These are phyloP conservation scores for Falco novaeseelandiae DNA, from an alignment of 2,797 vertebrate genomes.

Conservation along the genomic window DNA sequence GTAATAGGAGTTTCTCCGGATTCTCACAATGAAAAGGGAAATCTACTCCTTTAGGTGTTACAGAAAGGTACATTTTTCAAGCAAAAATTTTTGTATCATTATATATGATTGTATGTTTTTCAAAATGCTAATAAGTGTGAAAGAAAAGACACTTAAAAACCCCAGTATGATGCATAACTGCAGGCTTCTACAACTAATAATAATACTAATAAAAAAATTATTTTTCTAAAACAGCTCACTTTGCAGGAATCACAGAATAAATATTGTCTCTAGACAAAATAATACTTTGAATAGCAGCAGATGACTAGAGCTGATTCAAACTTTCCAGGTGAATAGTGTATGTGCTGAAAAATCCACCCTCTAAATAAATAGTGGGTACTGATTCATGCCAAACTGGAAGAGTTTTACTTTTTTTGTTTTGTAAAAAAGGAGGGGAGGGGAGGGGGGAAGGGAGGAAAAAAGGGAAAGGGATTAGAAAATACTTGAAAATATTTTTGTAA, in stretches of 20 bases:
- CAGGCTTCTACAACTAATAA: background rate
- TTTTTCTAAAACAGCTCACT: background rate
- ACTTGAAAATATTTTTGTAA: background rate
- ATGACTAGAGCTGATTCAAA: background rate
- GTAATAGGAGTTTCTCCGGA: background rate
- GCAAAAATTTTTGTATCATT: background rate
- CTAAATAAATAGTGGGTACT: conserved; percentile 2
- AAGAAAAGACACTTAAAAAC: background rate
- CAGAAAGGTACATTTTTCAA: background rate
- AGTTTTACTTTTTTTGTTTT: background rate
- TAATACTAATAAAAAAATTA: background rate
- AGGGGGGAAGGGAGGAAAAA: background rate
- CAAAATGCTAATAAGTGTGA: background rate
- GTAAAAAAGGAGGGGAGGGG: background rate
- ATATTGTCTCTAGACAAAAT: conserved; percentile 19
- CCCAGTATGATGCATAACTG: background rate
- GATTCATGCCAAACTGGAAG: background rate
- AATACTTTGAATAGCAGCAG: background rate
- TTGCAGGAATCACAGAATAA: background rate
- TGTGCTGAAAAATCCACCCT: background rate
- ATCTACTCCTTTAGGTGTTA: background rate
- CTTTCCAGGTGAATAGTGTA: conserved; percentile 41
- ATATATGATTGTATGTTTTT: background rate
- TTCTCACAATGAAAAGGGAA: background rate
- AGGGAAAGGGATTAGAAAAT: background rate